Conservation (phyloP, 1,140 invertebrate species). For the Drosophila nikananu region DNA sequence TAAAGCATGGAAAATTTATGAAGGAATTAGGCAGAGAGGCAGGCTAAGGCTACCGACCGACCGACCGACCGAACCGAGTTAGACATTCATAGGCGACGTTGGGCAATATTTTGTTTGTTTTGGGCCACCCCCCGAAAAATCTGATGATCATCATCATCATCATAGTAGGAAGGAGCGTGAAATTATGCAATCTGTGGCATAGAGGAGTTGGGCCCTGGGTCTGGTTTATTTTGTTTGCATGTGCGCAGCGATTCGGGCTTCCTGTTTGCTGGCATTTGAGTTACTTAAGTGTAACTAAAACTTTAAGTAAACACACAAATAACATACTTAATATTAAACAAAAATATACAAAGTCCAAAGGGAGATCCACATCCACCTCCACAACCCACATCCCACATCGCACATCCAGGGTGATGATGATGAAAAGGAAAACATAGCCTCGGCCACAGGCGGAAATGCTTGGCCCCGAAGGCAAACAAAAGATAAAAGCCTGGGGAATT, state of each 20-base stretch:
- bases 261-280: conserved; percentile 76
- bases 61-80: conserved; percentile 38
- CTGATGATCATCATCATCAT: conserved; percentile 11
- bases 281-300: conserved; percentile 83
- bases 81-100: conserved; percentile 68
- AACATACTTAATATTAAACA: conserved; percentile 84
- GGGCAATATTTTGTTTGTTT: conserved; percentile 73
- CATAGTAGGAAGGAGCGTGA: conserved; percentile 55
- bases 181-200: conserved; percentile 73
- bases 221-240: conserved; percentile 81
- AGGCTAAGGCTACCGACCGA: conserved; percentile 19
- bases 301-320: conserved; percentile 83
- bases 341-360: conserved; percentile 74
- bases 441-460: conserved; percentile 60
- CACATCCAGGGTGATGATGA: conserved; percentile 38
- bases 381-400: conserved; percentile 5
- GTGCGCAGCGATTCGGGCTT: conserved; percentile 70
- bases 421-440: conserved; percentile 52
- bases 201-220: conserved; percentile 13
- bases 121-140: conserved; percentile 49
- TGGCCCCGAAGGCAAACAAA: conserved; percentile 65
- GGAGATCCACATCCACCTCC: conserved; percentile 18
- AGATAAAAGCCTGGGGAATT: conserved; percentile 81
- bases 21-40: conserved; percentile 41
- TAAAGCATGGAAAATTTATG: conserved; percentile 82